A percentile compares a stretch with the other conserved stretches of the same genome.
Conservation (phyloP, 2,888 invertebrate genomes). For the Oxyteleia sp. region DNA sequence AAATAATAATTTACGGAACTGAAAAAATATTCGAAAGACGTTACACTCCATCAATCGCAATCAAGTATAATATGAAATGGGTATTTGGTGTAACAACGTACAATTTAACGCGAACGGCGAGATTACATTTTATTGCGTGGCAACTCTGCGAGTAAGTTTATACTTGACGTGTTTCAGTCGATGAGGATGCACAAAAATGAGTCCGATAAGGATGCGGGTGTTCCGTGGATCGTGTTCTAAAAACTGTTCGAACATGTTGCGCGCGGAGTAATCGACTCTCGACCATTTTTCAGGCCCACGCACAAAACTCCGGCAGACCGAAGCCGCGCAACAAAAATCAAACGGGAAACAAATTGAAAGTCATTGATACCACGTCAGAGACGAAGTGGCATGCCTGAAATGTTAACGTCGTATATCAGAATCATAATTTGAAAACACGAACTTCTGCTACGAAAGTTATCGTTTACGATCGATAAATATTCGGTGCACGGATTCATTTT, state of each 20-base stretch:
- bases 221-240: slow-evolving; percentile 68
- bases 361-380: slow-evolving; percentile 67
- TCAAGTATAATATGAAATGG: slow-evolving; percentile 46
- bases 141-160: slow-evolving; percentile 46
- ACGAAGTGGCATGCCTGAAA: slow-evolving; percentile 43
- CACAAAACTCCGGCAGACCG: slow-evolving; percentile 46
- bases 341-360: slow-evolving; percentile 70
- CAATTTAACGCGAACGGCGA: slow-evolving; percentile 52
- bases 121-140: slow-evolving; percentile 58
- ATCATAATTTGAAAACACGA: slow-evolving; percentile 53
- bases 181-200: slow-evolving; percentile 62
- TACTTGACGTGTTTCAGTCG: slow-evolving; percentile 50
- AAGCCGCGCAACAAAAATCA: slow-evolving; percentile 44
- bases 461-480: slow-evolving; percentile 37
- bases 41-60: slow-evolving; percentile 50
- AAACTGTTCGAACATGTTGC: slow-evolving; percentile 62
- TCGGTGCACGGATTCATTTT: neutral
- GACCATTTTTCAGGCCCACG: slow-evolving; percentile 66
- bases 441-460: slow-evolving; percentile 28
- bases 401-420: slow-evolving; percentile 59
- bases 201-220: slow-evolving; percentile 61
- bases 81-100: slow-evolving; percentile 41
- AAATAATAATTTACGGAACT: slow-evolving; percentile 23
- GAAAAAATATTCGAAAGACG: slow-evolving; percentile 19
- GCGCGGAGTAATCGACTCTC: slow-evolving; percentile 55